A percentile compares a stretch with the other conserved stretches of the same genome.
Conservation (phyloP, 2,113 vertebrate species). For the Lepidiolamprologus cunningtoni region DNA sequence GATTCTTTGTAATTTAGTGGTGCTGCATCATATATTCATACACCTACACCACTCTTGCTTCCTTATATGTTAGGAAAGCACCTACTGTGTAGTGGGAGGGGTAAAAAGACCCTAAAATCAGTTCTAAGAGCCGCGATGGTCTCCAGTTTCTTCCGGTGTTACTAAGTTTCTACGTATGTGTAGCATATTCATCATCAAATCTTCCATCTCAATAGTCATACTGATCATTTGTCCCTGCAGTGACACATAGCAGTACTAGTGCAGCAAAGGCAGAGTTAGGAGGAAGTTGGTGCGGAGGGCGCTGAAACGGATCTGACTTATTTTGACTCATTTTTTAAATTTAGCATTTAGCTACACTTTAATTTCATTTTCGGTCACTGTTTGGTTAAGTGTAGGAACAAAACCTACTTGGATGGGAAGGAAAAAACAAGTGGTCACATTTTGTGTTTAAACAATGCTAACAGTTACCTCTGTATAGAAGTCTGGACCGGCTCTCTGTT, state of each 20-base stretch:
- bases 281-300: neutral
- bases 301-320: neutral
- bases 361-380: neutral
- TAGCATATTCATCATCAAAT: neutral
- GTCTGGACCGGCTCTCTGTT: neutral
- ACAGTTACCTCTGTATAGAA: neutral
- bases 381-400: neutral
- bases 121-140: neutral
- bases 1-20: neutral
- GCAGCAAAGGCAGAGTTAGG: neutral
- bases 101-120: neutral
- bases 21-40: neutral
- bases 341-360: neutral
- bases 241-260: neutral
- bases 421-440: neutral
- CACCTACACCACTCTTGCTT: neutral
- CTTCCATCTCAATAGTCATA: neutral
- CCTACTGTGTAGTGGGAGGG: neutral
- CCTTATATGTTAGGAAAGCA: neutral
- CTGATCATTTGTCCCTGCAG: neutral
- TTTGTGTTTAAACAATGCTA: neutral
- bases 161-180: neutral
- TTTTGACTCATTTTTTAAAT: neutral
- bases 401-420: neutral
- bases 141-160: neutral